phyloP scores from a whole-genome alignment of 2,888 invertebrate genomes.

The Xestia ashworthii region DNA sequence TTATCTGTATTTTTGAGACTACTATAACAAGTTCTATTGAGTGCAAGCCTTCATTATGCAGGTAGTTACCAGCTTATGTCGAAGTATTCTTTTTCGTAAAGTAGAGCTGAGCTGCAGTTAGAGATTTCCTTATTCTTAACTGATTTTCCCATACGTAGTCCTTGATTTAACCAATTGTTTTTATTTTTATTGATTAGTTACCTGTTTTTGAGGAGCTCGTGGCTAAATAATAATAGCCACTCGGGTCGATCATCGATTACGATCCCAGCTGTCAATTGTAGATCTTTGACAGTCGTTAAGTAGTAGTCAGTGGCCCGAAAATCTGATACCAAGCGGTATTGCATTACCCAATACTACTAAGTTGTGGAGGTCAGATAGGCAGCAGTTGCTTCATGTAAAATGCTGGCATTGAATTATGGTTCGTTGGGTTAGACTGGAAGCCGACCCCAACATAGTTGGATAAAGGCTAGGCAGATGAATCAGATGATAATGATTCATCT shows the following conservation, averaged over 20 bases:
- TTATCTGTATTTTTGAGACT: not conserved
- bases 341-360: too few species aligned
- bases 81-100: not conserved
- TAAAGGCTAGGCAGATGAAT: too few species aligned
- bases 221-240: too few species aligned
- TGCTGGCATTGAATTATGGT: not conserved
- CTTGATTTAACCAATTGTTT: not conserved
- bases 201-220: too few species aligned
- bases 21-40: not conserved
- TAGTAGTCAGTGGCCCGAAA: too few species aligned
- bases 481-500: not conserved
- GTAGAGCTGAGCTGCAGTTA: not conserved
- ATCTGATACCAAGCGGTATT: too few species aligned
- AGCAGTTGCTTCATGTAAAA: too few species aligned
- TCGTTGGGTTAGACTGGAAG: not conserved
- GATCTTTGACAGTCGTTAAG: too few species aligned
- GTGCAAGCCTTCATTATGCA: not conserved
- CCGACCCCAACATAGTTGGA: not conserved
- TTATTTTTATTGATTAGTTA: too few species aligned
- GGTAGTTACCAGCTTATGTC: not conserved
- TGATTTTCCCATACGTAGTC: not conserved
- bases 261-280: too few species aligned
- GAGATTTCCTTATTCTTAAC: not conserved
- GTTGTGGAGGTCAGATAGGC: too few species aligned
- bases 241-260: too few species aligned